A percentile compares a stretch with the other conserved stretches of the same genome.
Conservation (phyloP, 2,888 invertebrate genomes). For the Rotaria sp. region DNA sequence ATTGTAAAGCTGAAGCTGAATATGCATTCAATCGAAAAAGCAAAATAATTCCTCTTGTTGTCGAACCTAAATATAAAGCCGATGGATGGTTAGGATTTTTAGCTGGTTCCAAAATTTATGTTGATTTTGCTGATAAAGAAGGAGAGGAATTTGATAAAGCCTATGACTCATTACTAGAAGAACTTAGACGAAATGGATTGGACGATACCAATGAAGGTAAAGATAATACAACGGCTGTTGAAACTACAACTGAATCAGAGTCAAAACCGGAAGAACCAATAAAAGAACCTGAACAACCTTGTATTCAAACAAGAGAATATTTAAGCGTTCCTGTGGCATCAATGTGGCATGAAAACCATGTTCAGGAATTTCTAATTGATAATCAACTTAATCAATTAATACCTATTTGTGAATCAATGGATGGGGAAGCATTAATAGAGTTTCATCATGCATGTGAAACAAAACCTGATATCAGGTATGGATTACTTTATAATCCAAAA, state of each 20-base stretch:
- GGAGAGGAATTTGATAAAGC: neutral
- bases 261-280: neutral
- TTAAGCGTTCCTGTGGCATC: neutral
- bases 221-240: neutral
- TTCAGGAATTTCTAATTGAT: neutral
- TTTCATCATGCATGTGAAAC: neutral
- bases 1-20: constrained; percentile 29
- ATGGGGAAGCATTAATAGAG: neutral
- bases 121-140: constrained; percentile 2
- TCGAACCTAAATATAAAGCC: neutral
- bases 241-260: neutral
- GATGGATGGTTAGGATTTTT: constrained; percentile 24
- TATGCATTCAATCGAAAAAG: constrained; percentile 15
- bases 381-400: neutral
- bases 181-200: neutral
- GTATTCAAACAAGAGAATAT: neutral
- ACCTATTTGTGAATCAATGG: neutral
- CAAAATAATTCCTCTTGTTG: neutral
- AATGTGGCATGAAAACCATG: neutral
- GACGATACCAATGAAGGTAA: neutral
- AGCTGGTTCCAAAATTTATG: constrained; percentile 18
- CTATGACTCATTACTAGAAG: neutral
- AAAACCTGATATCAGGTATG: neutral
- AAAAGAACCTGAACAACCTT: neutral
- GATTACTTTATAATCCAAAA: neutral